Conservation (phyloP, 2,888 invertebrate species). For the Drosophila buzzatii region DNA sequence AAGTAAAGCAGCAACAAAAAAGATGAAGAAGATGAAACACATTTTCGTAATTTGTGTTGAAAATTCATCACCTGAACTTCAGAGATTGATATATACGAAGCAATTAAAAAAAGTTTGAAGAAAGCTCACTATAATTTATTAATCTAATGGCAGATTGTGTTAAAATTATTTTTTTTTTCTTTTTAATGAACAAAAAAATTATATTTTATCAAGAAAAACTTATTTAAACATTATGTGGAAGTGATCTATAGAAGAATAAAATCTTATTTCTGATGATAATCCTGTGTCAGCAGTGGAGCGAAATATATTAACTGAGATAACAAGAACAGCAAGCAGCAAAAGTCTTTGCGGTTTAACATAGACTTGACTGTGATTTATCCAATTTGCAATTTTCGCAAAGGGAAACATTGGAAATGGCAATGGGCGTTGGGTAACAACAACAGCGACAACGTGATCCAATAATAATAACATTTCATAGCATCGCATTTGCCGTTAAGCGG, state of each 20-base stretch:
- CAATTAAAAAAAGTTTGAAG: too few species aligned
- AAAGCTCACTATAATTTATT: too few species aligned
- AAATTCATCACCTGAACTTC: too few species aligned
- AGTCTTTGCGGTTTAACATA: constrained; percentile 33
- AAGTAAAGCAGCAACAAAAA: too few species aligned
- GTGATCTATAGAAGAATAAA: background rate
- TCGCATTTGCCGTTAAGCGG: constrained; percentile 48
- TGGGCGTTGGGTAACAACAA: constrained; percentile 22
- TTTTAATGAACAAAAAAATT: too few species aligned
- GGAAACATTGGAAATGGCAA: constrained; percentile 14
- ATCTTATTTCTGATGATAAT: background rate
- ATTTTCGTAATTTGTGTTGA: too few species aligned
- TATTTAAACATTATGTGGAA: too few species aligned
- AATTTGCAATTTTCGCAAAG: constrained; percentile 59
- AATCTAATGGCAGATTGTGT: too few species aligned
- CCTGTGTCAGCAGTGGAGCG: background rate
- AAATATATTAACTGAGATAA: constrained; percentile 1
- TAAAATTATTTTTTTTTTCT: too few species aligned
- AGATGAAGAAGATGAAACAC: too few species aligned
- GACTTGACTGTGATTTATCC: constrained; percentile 52
- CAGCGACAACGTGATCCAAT: constrained; percentile 50
- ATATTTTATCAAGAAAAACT: background rate
- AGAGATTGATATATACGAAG: too few species aligned
- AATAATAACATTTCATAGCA: constrained; percentile 71
- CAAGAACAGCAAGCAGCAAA: background rate